These are phyloP conservation scores for Cranoglanis bouderius DNA, from an alignment of 2,113 vertebrate species.

Conservation along the genomic window DNA sequence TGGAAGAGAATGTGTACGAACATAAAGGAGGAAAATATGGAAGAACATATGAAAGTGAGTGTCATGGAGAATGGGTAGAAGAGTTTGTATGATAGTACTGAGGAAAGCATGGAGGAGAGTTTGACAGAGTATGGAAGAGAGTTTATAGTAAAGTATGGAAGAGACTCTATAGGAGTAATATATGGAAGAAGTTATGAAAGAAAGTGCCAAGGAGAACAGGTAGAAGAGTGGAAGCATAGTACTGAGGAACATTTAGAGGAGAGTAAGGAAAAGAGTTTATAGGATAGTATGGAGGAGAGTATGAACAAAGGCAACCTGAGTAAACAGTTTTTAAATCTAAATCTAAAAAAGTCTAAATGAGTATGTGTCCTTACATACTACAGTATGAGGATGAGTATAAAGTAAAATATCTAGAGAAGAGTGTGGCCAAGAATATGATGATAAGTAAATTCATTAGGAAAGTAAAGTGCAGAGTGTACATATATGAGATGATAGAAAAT, in stretches of 20 bases:
- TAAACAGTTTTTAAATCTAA: too few relatives aligned
- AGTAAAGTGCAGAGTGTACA: neutral
- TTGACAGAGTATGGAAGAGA: neutral
- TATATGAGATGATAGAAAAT: neutral
- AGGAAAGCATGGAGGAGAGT: neutral
- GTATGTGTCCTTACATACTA: neutral
- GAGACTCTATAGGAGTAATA: neutral
- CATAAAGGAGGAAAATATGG: neutral
- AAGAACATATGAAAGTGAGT: neutral
- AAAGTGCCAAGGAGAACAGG: neutral
- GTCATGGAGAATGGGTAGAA: neutral
- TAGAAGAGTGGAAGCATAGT: neutral
- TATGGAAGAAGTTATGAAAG: neutral
- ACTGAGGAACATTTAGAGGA: neutral
- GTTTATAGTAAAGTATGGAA: neutral
- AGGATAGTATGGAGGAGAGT: neutral
- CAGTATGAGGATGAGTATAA: neutral
- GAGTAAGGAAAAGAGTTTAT: neutral
- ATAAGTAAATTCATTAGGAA: neutral
- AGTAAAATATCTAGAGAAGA: neutral
- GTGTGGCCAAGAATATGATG: neutral
- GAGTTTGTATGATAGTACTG: neutral
- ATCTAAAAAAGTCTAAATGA: neutral
- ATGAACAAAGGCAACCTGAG: too few relatives aligned
- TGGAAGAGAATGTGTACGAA: neutral